Evolutionary conservation across 2,888 invertebrate genomes (phyloP).

Genomic region (Cartodere bifasciata): DNA sequence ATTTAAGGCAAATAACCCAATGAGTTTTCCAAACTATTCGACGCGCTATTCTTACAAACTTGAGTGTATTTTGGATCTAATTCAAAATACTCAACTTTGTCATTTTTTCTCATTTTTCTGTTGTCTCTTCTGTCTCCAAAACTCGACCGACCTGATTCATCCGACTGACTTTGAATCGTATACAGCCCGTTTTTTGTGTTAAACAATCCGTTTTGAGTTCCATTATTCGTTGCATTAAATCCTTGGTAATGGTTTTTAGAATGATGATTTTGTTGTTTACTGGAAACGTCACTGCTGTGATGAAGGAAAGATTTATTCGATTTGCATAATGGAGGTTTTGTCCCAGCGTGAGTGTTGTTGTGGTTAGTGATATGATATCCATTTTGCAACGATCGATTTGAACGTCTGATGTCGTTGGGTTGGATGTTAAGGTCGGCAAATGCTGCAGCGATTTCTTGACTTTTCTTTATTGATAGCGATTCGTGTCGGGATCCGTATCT

Average conservation of each 20-base stretch:
- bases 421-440: constrained; percentile 68
- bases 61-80: constrained; percentile 12
- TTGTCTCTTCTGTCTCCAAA: constrained; percentile 16
- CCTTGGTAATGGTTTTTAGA: too few relatives aligned
- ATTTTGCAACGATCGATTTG: too few relatives aligned
- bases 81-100: constrained; percentile 19
- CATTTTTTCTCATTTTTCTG: constrained; percentile 15
- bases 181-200: constrained; percentile 34
- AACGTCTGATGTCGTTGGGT: constrained; percentile 50
- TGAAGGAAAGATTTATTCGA: too few relatives aligned
- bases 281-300: too few relatives aligned
- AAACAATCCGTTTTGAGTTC: constrained; percentile 24
- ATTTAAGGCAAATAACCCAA: constrained; percentile 51
- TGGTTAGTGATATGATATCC: constrained; percentile 20
- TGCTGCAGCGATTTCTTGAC: constrained; percentile 77
- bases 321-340: too few relatives aligned
- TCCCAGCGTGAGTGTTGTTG: constrained; percentile 17
- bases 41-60: constrained; percentile 22
- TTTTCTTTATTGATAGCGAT: constrained; percentile 74
- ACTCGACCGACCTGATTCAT: constrained; percentile 30
- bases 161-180: constrained; percentile 36
- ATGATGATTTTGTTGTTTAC: too few relatives aligned
- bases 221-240: too few relatives aligned
- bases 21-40: constrained; percentile 48
- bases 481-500: too few relatives aligned